These are phyloP conservation scores for Malthinus seriepunctatus DNA, from an alignment of 2,888 invertebrate genomes.

Conservation along the genomic window DNA sequence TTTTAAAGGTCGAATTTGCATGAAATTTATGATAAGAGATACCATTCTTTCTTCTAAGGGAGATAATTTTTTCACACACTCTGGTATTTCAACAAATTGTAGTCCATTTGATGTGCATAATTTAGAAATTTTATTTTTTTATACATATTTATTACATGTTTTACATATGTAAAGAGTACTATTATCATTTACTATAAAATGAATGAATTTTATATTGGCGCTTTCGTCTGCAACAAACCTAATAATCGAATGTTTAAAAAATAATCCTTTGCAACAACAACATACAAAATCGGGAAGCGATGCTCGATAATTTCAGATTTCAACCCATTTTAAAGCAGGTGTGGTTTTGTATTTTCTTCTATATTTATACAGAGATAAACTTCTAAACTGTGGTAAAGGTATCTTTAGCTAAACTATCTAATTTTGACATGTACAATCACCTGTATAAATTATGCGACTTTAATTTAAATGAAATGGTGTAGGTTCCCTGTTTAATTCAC, in stretches of 20 bases:
- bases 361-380: no score
- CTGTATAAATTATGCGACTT: no score
- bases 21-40: constrained; percentile 36
- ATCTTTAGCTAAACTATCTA: no score
- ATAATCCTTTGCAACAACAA: background rate
- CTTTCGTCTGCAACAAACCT: background rate
- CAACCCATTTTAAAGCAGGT: no score
- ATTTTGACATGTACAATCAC: no score
- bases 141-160: constrained; percentile 9
- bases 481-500: no score
- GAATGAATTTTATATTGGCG: background rate
- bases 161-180: no score
- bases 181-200: no score
- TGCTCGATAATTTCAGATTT: no score
- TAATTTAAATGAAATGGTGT: no score
- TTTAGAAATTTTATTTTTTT: constrained; percentile 18
- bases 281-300: background rate
- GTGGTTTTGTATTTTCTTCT: no score
- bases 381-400: no score
- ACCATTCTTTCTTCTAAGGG: constrained; percentile 42
- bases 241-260: background rate
- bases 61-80: constrained; percentile 32
- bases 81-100: constrained; percentile 32
- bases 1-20: constrained; percentile 44
- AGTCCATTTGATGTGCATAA: constrained; percentile 30